Conservation (phyloP, 2,888 invertebrate species). For the Cheiracanthium punctorium region DNA sequence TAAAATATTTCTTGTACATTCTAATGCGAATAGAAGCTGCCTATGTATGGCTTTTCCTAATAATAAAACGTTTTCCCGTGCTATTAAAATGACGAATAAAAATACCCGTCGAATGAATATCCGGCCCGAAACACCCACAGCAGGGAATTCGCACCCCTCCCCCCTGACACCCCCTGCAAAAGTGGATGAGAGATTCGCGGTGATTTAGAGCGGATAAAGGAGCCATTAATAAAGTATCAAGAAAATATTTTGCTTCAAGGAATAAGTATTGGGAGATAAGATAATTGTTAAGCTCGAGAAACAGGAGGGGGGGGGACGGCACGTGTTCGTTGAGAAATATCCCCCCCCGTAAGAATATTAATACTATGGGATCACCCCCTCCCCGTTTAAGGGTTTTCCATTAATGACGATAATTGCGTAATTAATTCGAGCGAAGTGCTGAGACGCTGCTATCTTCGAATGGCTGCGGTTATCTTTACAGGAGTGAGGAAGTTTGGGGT, state of each 20-base stretch:
- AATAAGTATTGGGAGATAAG: not conserved
- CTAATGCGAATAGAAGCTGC: too few species aligned
- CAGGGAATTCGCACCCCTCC: not conserved
- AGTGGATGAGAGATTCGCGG: not conserved
- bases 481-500: not conserved
- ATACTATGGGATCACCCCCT: not conserved
- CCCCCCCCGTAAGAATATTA: not conserved
- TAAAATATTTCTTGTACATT: too few species aligned
- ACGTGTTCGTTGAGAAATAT: not conserved
- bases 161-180: not conserved
- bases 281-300: not conserved
- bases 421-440: not conserved
- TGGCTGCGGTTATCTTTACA: not conserved
- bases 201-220: not conserved
- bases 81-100: too few species aligned
- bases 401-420: conserved; percentile 4
- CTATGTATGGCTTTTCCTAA: too few species aligned
- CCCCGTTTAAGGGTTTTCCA: not conserved
- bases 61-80: too few species aligned
- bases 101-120: too few species aligned
- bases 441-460: not conserved
- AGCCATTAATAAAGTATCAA: not conserved
- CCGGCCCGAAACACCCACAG: too few species aligned
- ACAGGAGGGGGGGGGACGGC: not conserved
- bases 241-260: not conserved